Conservation (phyloP, 1,140 invertebrate genomes). For the Medauroidea extradentata region DNA sequence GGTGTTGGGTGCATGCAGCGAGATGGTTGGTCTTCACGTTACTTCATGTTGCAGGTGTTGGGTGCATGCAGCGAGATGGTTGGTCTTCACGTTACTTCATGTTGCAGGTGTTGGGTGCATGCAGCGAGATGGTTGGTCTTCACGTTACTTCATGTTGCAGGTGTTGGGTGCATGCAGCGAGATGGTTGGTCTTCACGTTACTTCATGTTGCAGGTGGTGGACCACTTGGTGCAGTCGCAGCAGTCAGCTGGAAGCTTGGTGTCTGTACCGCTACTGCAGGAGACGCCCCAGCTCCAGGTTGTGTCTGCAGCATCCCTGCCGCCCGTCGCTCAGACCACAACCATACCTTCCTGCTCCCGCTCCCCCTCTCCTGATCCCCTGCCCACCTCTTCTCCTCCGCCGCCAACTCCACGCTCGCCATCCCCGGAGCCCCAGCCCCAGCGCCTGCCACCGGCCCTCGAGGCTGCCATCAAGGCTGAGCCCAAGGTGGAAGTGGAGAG, state of each 20-base stretch:
- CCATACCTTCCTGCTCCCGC: slow-evolving; percentile 47
- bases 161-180: no score
- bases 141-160: no score
- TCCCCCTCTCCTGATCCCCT: slow-evolving; percentile 36
- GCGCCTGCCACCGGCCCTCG: slow-evolving; percentile 63
- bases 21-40: no score
- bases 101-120: no score
- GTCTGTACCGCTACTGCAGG: slow-evolving; percentile 34
- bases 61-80: no score
- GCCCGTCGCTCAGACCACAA: slow-evolving; percentile 52
- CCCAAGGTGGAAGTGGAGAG: slow-evolving; percentile 80
- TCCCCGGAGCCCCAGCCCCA: slow-evolving; percentile 28
- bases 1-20: no score
- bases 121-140: no score
- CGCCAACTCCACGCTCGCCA: slow-evolving; percentile 34
- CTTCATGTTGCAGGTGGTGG: no score
- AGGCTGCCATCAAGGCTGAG: slow-evolving; percentile 79
- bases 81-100: no score
- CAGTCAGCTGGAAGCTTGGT: not conserved
- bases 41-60: no score
- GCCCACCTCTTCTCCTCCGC: slow-evolving; percentile 46
- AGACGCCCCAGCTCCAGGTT: slow-evolving; percentile 44
- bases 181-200: no score
- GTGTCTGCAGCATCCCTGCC: slow-evolving; percentile 52
- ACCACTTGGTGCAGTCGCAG: no score